Base-by-base conservation (phyloP, 2,888 invertebrate species). In the Tetragnatha montana region DNA sequence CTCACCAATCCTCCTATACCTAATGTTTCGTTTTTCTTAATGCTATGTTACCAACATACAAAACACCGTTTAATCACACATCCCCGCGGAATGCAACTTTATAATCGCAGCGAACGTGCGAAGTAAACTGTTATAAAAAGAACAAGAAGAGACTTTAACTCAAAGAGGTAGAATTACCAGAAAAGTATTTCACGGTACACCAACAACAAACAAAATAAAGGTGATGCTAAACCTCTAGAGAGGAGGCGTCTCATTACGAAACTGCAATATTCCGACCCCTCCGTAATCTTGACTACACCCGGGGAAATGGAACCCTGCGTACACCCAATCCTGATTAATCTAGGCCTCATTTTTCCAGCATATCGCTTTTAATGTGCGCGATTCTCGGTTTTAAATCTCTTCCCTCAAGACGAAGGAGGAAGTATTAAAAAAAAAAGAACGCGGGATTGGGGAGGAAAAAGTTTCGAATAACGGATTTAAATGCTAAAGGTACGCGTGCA, bases 381-480 rank as follows among this genome's bases (percentile, higher is more conserved):
- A 74, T 0, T 49, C 75, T n/a, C 50, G 50, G 50, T 19, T 35
- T 50, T n/a, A 76, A 76, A 76, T 50, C 76, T 50, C 76, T 8
- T 50, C 21, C 21, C 76, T 75, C 76, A 17, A 76, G 21, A 7
- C 50, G n/a, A 76, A 76, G n/a, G 50, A 71, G 19, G 17, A 71
- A 71, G 19, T 76, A n/a, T 22, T 19, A 50, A 0, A n/a, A 71
- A 71, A 71, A 71, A 19, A 60, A 22, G 3, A 10, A 71, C 14
- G 71, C 1, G 21, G 19, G 19, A 71, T 19, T n/a, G 50, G n/a
- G 76, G 49, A 50, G 10, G 50, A 6, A 60, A 60, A 60, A 60
- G 60, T 60, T 60, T 60, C 60, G 60, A 10, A 60, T 50, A 76
- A 76, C 22, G 76, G 76, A 76, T 76, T 76, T 76, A 76, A 76